phyloP scores from a whole-genome alignment of 2,888 invertebrate species.

The Drosophila macrothrix region DNA sequence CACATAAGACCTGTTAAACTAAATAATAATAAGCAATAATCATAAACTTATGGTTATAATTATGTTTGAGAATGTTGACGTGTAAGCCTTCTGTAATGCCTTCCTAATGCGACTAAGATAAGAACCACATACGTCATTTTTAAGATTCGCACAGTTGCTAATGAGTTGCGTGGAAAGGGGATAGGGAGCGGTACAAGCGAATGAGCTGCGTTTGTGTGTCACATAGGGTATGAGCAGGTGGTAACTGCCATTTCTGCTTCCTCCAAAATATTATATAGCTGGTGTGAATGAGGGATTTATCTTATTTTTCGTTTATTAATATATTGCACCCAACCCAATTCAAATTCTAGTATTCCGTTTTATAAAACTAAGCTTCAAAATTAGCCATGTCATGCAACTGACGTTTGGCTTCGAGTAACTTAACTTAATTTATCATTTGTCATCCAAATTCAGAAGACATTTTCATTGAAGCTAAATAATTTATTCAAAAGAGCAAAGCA shows the following conservation, averaged over 20 bases:
- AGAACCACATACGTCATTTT: not conserved
- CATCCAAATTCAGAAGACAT: not conserved
- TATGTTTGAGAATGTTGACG: not conserved
- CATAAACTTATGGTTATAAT: not conserved
- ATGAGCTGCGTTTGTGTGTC: not conserved
- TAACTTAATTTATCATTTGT: not conserved
- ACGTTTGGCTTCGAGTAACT: not conserved
- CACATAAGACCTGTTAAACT: not conserved
- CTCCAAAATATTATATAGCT: not conserved
- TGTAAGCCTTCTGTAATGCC: not conserved
- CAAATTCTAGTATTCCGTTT: not conserved
- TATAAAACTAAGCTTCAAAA: not conserved
- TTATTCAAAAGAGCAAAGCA: not conserved
- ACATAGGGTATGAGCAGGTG: slow-evolving; percentile 39
- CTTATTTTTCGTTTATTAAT: not conserved
- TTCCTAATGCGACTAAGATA: not conserved
- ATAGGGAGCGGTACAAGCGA: not conserved
- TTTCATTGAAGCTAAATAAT: not conserved
- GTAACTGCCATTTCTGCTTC: slow-evolving; percentile 58
- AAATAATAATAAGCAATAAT: not conserved
- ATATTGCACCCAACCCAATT: not conserved
- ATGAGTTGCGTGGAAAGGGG: not conserved
- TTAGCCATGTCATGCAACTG: not conserved
- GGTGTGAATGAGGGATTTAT: not conserved
- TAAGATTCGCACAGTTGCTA: not conserved